Evolutionary conservation across 2,113 vertebrate species (phyloP).

Genomic region (Synchiropus splendidus): DNA sequence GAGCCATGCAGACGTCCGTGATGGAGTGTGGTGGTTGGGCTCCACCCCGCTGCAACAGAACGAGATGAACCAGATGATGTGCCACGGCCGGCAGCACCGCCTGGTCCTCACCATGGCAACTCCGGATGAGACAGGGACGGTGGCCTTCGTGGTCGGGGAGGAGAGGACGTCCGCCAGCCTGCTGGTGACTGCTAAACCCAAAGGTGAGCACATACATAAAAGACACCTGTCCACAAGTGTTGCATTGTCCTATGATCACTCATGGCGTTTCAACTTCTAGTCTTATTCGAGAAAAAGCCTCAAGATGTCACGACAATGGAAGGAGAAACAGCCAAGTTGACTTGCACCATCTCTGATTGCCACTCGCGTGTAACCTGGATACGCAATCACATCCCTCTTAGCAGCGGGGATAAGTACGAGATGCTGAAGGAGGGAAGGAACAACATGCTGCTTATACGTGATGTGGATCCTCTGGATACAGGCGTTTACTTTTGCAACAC

Average conservation of each 20-base stretch:
- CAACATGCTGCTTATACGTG: slow-evolving; percentile 68
- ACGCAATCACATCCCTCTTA: slow-evolving; percentile 68
- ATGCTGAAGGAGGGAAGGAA: slow-evolving; percentile 61
- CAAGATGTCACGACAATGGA: slow-evolving; percentile 50
- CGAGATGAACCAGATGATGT: slow-evolving; percentile 81
- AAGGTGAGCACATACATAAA: slow-evolving; percentile 52
- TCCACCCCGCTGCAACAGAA: slow-evolving; percentile 78
- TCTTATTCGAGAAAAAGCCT: slow-evolving; percentile 58
- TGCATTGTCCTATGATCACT: too few species aligned
- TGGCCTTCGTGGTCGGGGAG: slow-evolving; percentile 63
- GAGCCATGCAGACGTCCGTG: slow-evolving; percentile 70
- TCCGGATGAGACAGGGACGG: slow-evolving; percentile 76
- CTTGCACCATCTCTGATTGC: slow-evolving; percentile 66
- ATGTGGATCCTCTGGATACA: slow-evolving; percentile 68
- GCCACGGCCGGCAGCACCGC: slow-evolving; percentile 76
- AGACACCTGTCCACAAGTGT: too few species aligned
- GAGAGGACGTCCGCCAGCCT: slow-evolving; percentile 61
- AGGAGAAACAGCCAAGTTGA: slow-evolving; percentile 65
- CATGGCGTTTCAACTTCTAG: slow-evolving; percentile 28
- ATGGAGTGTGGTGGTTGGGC: slow-evolving; percentile 81
- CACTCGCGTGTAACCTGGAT: slow-evolving; percentile 70
- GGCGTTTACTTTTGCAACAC: slow-evolving; percentile 79
- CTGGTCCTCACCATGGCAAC: slow-evolving; percentile 87
- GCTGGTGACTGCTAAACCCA: slow-evolving; percentile 69
- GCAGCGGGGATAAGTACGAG: slow-evolving; percentile 71